Base-by-base conservation (phyloP, 2,113 vertebrate species). In the Herpetotheres cachinnans region DNA sequence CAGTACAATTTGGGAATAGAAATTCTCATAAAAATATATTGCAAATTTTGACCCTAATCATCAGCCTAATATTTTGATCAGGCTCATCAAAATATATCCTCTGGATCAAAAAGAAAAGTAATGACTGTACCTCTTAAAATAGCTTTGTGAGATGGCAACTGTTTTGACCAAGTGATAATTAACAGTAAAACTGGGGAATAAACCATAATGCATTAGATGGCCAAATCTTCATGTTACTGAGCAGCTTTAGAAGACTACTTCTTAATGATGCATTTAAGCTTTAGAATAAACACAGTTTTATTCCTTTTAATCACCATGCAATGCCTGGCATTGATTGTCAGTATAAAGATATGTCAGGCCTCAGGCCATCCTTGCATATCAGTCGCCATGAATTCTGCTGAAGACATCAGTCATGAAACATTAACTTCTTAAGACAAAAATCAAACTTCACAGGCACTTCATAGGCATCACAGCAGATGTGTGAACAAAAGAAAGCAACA, bases 261-360 rank as follows among this genome's bases (percentile, higher is more conserved):
- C 89, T 86, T 85, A 80, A 83, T 87, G 55, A 90, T 78, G 47
- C 49, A 59, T 89, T 92, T 92, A 92, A 92, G 36, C 13, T 89
- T 76, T 81, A 78, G 82, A 96, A 92, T 76, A 95, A 94, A 86
- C 55, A 90, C 12, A 86, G 36, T 61, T 89, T 71, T 81, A 91
- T 86, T 84, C 58, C 38, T 94, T 94, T 94, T 95, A 93, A 96
- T 89, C 86, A 88, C 72, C 11, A 72, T 90, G 74, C 32, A 85
- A 56, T 91, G 46, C 17, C 44, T 97, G 84, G 46, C 74, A 83
- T 81, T 94, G 83, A 92, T 94, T 97, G 92, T 83, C 95, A 97
- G 72, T 92, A 87, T 94, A 96, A 97, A 94, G 90, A 79, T 81
- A 88, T 36, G 67, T 82, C 94, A 95, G 88, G 86, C 84, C 93